A percentile compares a stretch with the other conserved stretches of the same genome.
Evolutionary conservation across 2,113 vertebrate species (phyloP).

Genomic region (Ictidomys tridecemlineatus): DNA sequence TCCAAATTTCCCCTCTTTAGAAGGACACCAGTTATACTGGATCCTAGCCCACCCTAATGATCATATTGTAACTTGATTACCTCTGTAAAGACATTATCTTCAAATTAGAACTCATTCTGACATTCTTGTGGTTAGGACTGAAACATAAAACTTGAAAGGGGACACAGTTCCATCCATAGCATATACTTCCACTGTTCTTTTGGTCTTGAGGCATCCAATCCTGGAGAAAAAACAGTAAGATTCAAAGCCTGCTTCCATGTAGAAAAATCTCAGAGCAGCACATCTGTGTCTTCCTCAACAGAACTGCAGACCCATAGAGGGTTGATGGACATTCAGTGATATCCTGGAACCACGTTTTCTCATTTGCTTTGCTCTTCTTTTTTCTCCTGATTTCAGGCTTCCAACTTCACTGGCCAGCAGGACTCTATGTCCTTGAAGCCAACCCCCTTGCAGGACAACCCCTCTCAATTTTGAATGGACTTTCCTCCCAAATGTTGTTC

Average conservation of each 20-base stretch:
- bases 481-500: background rate
- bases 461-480: background rate
- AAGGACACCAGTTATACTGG: background rate
- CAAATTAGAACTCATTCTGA: background rate
- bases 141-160: background rate
- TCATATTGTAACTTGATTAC: background rate
- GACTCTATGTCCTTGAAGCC: background rate
- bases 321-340: fast-evolving
- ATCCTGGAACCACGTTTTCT: background rate
- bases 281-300: background rate
- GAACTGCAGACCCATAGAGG: fast-evolving
- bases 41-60: background rate
- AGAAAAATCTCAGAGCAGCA: background rate
- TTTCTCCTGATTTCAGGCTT: background rate
- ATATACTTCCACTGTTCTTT: background rate
- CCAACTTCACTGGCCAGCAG: background rate
- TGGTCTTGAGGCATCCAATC: background rate
- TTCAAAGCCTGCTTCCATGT: background rate
- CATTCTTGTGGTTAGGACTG: background rate
- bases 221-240: background rate
- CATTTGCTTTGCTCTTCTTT: background rate
- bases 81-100: background rate
- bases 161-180: background rate
- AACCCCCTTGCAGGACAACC: no score
- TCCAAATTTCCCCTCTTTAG: background rate